These are phyloP conservation scores for Urocynchramus pylzowi DNA, from an alignment of 2,113 vertebrate species.

Conservation along the genomic window DNA sequence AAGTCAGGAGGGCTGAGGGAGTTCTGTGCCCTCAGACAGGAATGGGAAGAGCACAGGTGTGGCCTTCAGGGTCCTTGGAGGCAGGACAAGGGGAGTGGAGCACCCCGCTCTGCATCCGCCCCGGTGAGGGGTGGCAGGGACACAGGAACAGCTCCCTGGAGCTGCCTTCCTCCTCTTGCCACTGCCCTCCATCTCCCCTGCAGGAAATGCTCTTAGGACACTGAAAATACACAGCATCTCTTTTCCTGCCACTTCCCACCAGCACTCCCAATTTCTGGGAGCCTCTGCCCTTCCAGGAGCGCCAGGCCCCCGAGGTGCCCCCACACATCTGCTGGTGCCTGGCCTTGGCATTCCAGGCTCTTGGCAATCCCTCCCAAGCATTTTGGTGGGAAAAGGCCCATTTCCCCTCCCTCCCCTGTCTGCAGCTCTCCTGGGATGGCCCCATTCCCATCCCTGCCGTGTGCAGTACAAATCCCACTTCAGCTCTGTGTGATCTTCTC, in stretches of 20 bases:
- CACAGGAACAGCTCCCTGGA: not conserved
- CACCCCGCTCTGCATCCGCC: rapidly evolving
- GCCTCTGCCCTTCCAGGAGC: not conserved
- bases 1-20: not conserved
- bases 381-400: not conserved
- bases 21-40: not conserved
- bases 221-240: not conserved
- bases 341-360: not conserved
- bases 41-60: not conserved
- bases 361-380: not conserved
- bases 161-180: not conserved
- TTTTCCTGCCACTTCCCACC: not conserved
- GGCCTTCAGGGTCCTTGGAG: not conserved
- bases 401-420: not conserved
- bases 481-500: not conserved
- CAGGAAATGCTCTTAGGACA: not conserved
- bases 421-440: not conserved
- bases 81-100: rapidly evolving
- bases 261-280: not conserved
- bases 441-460: not conserved
- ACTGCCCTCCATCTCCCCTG: not conserved
- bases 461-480: not conserved
- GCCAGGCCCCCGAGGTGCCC: not conserved
- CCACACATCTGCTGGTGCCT: conserved; percentile 33
- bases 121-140: not conserved